Percentiles rank a stretch among this genome's conserved stretches.
These are phyloP conservation scores for Zaprionus tsacasi DNA, from an alignment of 1,140 invertebrate genomes.

Conservation along the genomic window DNA sequence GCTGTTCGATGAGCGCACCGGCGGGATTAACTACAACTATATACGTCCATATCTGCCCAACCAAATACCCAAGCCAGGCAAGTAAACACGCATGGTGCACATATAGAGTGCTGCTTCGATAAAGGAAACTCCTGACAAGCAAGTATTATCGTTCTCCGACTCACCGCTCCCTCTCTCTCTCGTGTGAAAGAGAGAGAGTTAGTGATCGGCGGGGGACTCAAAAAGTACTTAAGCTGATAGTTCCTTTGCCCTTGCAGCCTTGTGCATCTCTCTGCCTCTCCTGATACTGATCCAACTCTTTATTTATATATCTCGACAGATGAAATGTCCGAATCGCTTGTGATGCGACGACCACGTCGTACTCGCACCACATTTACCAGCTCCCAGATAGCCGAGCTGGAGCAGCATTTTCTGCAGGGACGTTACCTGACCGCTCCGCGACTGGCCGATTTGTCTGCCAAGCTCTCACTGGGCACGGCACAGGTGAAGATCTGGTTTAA, in stretches of 20 bases:
- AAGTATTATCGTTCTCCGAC: neutral
- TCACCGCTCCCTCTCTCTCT: neutral
- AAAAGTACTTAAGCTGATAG: neutral
- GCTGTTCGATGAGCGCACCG: slow-evolving; percentile 77
- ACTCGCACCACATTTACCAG: slow-evolving; percentile 92
- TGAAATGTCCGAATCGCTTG: slow-evolving; percentile 71
- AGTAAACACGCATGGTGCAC: slow-evolving; percentile 21
- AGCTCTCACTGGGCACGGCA: slow-evolving; percentile 90
- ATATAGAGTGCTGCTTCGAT: neutral
- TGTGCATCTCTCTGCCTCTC: neutral
- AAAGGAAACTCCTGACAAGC: neutral
- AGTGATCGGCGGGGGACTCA: neutral
- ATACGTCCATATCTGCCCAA: slow-evolving; percentile 78
- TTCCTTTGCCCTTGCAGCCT: neutral
- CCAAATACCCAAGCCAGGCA: slow-evolving; percentile 72
- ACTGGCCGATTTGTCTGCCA: slow-evolving; percentile 91
- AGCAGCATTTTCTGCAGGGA: slow-evolving; percentile 85
- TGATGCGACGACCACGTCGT: slow-evolving; percentile 76
- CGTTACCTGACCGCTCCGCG: slow-evolving; percentile 92
- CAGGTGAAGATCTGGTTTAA: slow-evolving; percentile 96
- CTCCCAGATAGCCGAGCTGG: slow-evolving; percentile 89
- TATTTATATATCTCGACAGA: slow-evolving; percentile 35
- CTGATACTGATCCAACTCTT: slow-evolving; percentile 10
- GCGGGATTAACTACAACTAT: slow-evolving; percentile 77
- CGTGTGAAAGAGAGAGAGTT: neutral